Evolutionary conservation across 2,888 invertebrate genomes (phyloP).

Genomic region (Drosophila demipolita): DNA sequence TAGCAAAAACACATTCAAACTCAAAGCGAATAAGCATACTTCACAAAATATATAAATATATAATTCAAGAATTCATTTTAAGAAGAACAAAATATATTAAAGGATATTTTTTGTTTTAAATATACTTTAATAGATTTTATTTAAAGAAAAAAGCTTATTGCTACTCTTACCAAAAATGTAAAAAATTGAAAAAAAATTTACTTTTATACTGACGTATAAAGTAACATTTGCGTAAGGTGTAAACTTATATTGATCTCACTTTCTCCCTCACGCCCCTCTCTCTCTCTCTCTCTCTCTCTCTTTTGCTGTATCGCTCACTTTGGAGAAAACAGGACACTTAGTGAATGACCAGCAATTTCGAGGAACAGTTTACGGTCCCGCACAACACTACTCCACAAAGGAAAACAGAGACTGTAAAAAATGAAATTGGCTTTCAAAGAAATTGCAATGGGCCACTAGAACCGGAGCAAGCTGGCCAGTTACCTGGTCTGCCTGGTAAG

Average conservation of each 20-base stretch:
- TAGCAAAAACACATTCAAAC: background rate
- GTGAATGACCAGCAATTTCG: slow-evolving; percentile 68
- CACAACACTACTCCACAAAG: slow-evolving; percentile 9
- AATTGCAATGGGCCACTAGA: slow-evolving; percentile 62
- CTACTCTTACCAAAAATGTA: background rate
- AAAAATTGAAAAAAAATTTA: background rate
- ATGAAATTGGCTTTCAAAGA: slow-evolving; percentile 74
- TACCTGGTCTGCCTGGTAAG: slow-evolving; percentile 39
- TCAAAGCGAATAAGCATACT: background rate
- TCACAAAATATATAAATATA: background rate
- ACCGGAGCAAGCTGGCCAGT: slow-evolving; percentile 10
- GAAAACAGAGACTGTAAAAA: slow-evolving; percentile 54
- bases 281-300: background rate
- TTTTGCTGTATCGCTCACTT: background rate
- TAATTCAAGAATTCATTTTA: slow-evolving; percentile 7
- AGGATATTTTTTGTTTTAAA: background rate
- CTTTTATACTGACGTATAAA: slow-evolving; percentile 7
- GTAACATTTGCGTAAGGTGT: background rate
- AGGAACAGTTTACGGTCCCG: slow-evolving; percentile 49
- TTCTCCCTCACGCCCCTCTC: background rate
- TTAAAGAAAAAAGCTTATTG: background rate
- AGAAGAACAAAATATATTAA: background rate
- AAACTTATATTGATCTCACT: background rate
- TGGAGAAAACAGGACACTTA: slow-evolving; percentile 31
- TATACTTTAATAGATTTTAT: background rate